These are phyloP conservation scores for Lasioglossum zephyrum DNA, from an alignment of 2,888 invertebrate species.

Conservation along the genomic window DNA sequence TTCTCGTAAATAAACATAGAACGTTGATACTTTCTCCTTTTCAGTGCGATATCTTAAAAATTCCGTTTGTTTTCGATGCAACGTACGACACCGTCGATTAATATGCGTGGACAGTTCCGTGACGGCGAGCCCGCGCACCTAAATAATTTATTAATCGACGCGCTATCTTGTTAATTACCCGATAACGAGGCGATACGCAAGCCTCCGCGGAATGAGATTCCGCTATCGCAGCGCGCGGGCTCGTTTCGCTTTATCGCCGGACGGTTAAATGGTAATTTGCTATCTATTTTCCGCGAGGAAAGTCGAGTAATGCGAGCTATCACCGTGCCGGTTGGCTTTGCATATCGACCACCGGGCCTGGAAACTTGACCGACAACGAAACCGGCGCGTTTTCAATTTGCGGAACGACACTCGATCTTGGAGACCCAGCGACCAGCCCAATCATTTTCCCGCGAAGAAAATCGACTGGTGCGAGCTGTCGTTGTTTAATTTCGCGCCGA, in stretches of 20 bases:
- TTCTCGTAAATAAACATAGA: too few species aligned
- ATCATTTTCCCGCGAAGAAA: not conserved
- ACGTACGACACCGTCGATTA: not conserved
- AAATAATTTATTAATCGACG: conserved; percentile 71
- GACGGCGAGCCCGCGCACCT: conserved; percentile 19
- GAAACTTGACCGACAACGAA: conserved; percentile 45
- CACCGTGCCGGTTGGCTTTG: conserved; percentile 55
- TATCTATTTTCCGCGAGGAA: conserved; percentile 77
- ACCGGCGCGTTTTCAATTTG: conserved; percentile 20
- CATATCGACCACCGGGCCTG: conserved; percentile 59
- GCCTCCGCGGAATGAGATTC: conserved; percentile 73
- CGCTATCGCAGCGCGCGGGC: conserved; percentile 73
- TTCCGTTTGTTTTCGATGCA: not conserved
- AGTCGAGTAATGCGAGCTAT: conserved; percentile 72
- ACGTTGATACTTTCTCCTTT: too few species aligned
- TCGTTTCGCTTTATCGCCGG: conserved; percentile 78
- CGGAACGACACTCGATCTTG: not conserved
- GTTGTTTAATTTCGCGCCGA: too few species aligned
- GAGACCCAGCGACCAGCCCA: not conserved
- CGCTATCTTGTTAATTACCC: conserved; percentile 71
- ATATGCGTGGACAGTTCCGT: conserved; percentile 26
- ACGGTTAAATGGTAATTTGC: conserved; percentile 79
- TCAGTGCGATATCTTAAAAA: not conserved
- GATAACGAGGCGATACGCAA: conserved; percentile 68
- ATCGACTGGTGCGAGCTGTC: not conserved